phyloP scores from a whole-genome alignment of 2,888 invertebrate species.

The Eristalinus aeneus region DNA sequence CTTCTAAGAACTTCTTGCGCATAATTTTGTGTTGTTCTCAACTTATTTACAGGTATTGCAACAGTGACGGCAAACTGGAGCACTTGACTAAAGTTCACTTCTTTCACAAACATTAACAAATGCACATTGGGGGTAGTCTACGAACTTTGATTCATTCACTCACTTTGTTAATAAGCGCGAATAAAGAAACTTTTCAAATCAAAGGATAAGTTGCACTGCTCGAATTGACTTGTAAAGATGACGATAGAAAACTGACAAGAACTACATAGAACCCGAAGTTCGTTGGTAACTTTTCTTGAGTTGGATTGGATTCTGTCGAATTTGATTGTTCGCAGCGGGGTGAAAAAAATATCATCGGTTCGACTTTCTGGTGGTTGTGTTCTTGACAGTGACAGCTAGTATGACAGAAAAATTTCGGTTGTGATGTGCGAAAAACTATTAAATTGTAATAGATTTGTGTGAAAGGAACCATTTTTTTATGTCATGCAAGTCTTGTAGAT shows the following conservation, averaged over 20 bases:
- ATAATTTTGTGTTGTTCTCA: constrained; percentile 18
- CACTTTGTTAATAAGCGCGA: background rate
- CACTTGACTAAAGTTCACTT: constrained; percentile 27
- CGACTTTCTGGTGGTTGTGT: background rate
- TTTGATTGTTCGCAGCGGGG: constrained; percentile 4
- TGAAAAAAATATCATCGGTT: constrained; percentile 2
- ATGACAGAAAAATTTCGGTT: constrained; percentile 24
- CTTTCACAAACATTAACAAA: constrained; percentile 22
- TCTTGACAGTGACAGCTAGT: constrained; percentile 12
- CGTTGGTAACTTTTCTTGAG: constrained; percentile 27
- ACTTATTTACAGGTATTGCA: background rate
- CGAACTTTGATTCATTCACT: constrained; percentile 1
- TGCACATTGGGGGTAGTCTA: background rate
- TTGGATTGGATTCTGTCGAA: constrained; percentile 19
- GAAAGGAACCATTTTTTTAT: background rate
- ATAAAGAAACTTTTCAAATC: no score
- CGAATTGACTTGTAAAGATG: background rate
- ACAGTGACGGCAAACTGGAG: background rate
- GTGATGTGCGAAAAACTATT: background rate
- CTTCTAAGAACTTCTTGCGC: constrained; percentile 32
- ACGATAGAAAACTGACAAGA: background rate
- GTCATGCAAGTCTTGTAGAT: background rate
- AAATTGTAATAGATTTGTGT: background rate
- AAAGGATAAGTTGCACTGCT: background rate
- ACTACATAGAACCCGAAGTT: constrained; percentile 18